These are phyloP conservation scores for Rotaria socialis DNA, from an alignment of 2,888 invertebrate genomes.

Conservation along the genomic window DNA sequence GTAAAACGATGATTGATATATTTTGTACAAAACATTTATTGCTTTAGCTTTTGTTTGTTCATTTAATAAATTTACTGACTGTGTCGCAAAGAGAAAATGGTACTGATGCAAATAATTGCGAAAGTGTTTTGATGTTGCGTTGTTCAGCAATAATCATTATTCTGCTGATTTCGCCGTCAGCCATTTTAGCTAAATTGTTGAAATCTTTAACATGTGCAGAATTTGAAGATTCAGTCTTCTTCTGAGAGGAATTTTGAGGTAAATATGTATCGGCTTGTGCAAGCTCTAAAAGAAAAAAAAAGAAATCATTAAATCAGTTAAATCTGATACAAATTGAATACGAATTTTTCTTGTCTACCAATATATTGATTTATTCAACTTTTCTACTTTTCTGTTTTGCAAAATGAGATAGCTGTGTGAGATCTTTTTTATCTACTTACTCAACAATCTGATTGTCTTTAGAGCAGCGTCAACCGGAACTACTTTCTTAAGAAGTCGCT, in stretches of 20 bases:
- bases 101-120: neutral
- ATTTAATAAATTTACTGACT: neutral
- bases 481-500: neutral
- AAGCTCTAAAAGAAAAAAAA: neutral
- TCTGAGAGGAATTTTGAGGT: neutral
- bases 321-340: neutral
- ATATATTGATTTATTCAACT: too few relatives aligned
- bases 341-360: too few relatives aligned
- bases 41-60: neutral
- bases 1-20: neutral
- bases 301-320: neutral
- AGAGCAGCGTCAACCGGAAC: neutral
- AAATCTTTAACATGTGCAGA: neutral
- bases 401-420: too few relatives aligned
- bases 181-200: neutral
- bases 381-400: too few relatives aligned
- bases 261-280: neutral
- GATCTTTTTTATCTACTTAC: neutral
- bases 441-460: neutral
- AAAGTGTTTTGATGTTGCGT: neutral
- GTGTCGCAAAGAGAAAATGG: neutral
- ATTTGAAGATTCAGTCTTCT: neutral
- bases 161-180: neutral
- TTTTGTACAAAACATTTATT: neutral
- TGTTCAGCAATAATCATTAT: neutral